Evolutionary conservation across 1,140 invertebrate genomes (phyloP).

Genomic region (Atopsyche davidsoni): DNA sequence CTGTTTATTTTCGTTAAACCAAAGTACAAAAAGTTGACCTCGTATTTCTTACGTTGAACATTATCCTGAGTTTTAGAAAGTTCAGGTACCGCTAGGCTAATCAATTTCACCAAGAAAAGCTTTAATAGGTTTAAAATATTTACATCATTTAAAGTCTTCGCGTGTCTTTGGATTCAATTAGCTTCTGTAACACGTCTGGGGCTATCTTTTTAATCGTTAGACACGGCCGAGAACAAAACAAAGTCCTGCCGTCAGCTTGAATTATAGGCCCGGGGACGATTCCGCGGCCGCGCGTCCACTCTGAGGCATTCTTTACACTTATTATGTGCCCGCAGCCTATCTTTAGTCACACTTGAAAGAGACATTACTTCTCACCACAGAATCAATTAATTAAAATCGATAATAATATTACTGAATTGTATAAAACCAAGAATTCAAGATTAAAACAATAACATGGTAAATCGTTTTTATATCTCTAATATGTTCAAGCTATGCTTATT

Average conservation of each 20-base stretch:
- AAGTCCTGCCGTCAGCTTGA: constrained; percentile 22
- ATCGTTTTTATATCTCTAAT: no score
- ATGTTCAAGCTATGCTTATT: no score
- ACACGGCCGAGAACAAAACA: constrained; percentile 18
- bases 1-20: not conserved
- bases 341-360: no score
- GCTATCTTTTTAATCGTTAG: not conserved
- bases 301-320: constrained; percentile 24
- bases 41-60: not conserved
- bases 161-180: not conserved
- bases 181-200: not conserved
- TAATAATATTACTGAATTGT: no score
- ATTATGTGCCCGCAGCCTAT: no score
- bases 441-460: no score
- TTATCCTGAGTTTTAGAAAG: not conserved
- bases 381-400: no score
- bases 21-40: not conserved
- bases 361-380: no score
- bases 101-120: not conserved
- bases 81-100: not conserved
- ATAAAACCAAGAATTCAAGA: no score
- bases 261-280: constrained; percentile 27
- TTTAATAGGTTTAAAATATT: not conserved
- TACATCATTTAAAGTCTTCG: not conserved
- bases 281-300: constrained; percentile 25